Evolutionary conservation across 2,113 vertebrate genomes (phyloP).

Genomic region (Ondatra zibethicus): DNA sequence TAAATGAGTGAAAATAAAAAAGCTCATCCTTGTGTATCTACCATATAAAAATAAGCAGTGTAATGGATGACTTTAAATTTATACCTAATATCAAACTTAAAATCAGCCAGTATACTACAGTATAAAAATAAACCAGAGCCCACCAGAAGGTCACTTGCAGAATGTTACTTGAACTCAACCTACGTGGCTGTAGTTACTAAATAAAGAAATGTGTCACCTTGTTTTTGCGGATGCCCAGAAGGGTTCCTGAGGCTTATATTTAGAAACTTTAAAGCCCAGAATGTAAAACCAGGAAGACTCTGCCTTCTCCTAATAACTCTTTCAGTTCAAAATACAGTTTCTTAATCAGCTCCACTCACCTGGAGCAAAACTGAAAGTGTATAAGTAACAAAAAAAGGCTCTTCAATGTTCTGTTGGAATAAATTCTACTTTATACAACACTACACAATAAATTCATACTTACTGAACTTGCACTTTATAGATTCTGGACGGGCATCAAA

Average conservation of each 20-base stretch:
- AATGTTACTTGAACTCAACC: not conserved
- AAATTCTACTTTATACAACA: slow-evolving; percentile 23
- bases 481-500: slow-evolving; percentile 16
- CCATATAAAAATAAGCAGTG: not conserved
- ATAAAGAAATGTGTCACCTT: slow-evolving; percentile 23
- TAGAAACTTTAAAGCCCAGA: slow-evolving; percentile 37
- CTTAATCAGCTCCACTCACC: slow-evolving; percentile 21
- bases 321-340: slow-evolving; percentile 43
- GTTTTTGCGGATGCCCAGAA: not conserved
- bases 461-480: slow-evolving; percentile 39
- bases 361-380: not conserved
- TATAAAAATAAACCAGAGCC: not conserved
- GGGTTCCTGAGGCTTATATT: slow-evolving; percentile 40
- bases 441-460: not conserved
- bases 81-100: not conserved
- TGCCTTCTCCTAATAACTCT: not conserved
- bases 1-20: not conserved
- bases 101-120: not conserved
- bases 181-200: slow-evolving; percentile 25
- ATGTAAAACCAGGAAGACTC: slow-evolving; percentile 26
- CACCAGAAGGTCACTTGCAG: not conserved
- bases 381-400: not conserved
- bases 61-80: not conserved
- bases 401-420: slow-evolving; percentile 30
- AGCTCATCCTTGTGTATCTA: not conserved